These are phyloP conservation scores for Hyalella azteca DNA, from an alignment of 2,888 invertebrate species.

Conservation along the genomic window DNA sequence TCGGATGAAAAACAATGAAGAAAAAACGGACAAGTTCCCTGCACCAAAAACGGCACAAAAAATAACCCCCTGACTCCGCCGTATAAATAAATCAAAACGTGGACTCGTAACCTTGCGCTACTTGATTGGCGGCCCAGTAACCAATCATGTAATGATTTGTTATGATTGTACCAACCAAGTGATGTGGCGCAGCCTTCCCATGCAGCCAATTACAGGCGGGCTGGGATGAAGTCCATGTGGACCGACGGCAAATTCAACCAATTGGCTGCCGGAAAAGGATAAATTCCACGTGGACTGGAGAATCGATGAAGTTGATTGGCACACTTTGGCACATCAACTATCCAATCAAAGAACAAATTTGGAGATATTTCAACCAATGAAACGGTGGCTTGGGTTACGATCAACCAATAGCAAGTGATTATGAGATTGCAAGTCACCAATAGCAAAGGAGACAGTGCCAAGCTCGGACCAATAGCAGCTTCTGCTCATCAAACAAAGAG, in stretches of 20 bases:
- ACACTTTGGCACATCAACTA: background rate
- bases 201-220: background rate
- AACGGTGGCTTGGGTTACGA: background rate
- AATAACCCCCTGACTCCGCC: background rate
- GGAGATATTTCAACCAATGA: background rate
- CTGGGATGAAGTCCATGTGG: background rate
- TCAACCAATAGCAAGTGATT: background rate
- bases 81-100: slow-evolving; percentile 36
- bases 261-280: background rate
- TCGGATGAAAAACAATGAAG: slow-evolving; percentile 4
- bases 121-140: slow-evolving; percentile 25
- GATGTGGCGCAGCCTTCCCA: background rate
- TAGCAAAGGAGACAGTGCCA: background rate
- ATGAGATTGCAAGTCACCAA: slow-evolving; percentile 2
- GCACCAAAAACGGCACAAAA: background rate
- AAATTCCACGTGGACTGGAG: background rate
- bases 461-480: slow-evolving; percentile 2
- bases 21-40: slow-evolving; percentile 9
- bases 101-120: background rate
- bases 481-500: slow-evolving; percentile 29
- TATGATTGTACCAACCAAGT: slow-evolving; percentile 19
- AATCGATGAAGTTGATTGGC: background rate
- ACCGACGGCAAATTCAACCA: background rate
- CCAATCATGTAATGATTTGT: slow-evolving; percentile 34
- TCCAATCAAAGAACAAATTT: background rate